Conservation (phyloP, 2,888 invertebrate genomes). For the Amorpha juglandis region DNA sequence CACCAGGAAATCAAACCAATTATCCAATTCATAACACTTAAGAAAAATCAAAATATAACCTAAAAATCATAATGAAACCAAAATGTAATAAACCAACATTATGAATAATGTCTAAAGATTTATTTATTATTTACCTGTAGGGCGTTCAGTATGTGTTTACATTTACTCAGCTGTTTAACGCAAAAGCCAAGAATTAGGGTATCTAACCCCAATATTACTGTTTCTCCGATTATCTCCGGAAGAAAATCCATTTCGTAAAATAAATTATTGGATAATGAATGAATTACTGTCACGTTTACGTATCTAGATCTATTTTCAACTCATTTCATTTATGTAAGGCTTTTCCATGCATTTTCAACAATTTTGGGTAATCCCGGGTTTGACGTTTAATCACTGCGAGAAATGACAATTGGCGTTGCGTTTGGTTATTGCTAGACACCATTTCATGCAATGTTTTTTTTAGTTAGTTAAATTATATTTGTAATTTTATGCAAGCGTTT, state of each 20-base stretch:
- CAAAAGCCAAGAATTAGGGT: constrained; percentile 89
- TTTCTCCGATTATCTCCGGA: constrained; percentile 85
- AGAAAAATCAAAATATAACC: constrained; percentile 7
- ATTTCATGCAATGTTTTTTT: constrained; percentile 7
- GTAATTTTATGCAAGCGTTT: too few species aligned
- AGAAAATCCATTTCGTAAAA: constrained; percentile 88
- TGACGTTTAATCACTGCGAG: too few species aligned
- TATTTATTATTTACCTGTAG: constrained; percentile 84
- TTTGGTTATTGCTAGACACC: constrained; percentile 29
- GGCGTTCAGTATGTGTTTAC: constrained; percentile 88
- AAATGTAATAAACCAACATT: neutral
- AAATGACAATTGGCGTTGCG: constrained; percentile 27
- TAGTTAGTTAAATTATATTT: too few species aligned
- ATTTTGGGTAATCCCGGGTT: constrained; percentile 10
- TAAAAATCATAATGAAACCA: neutral
- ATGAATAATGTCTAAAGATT: neutral
- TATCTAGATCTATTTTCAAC: neutral
- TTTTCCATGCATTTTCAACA: neutral
- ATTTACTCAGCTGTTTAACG: constrained; percentile 89
- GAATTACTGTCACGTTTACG: neutral
- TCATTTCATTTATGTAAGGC: constrained; percentile 7
- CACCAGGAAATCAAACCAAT: neutral
- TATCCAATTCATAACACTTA: neutral
- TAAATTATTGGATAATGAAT: neutral
- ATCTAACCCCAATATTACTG: constrained; percentile 89